Conservation (phyloP, 2,888 invertebrate genomes). For the Chirona hameri region DNA sequence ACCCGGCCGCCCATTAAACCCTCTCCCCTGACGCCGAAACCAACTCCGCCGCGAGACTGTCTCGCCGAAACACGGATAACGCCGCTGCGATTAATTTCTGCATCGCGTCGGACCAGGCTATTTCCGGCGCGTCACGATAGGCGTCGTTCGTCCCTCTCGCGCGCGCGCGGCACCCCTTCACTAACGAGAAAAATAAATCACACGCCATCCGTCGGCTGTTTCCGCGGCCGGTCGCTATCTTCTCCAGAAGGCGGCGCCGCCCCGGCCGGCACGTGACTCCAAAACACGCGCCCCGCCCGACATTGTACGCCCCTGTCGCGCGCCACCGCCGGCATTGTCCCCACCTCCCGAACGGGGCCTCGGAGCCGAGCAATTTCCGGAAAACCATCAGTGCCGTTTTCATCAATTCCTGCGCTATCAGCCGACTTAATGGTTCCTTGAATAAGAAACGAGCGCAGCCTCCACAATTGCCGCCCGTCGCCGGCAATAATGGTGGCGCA, state of each 20-base stretch:
- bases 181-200: not conserved
- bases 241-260: not conserved
- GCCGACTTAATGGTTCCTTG: conserved; percentile 25
- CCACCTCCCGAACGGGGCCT: not conserved
- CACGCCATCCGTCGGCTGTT: not conserved
- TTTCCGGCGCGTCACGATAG: not conserved
- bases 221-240: not conserved
- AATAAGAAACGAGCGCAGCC: conserved; percentile 14
- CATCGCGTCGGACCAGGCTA: not conserved
- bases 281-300: not conserved
- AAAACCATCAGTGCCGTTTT: conserved; percentile 9
- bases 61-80: not conserved
- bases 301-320: not conserved
- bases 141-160: not conserved
- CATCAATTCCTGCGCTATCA: conserved; percentile 25
- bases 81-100: not conserved
- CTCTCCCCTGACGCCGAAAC: not conserved
- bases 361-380: not conserved
- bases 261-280: not conserved
- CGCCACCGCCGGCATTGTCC: not conserved
- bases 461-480: not conserved
- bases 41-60: not conserved
- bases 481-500: not conserved
- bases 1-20: not conserved
- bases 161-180: not conserved